These are phyloP conservation scores for Clarias gariepinus DNA, from an alignment of 2,113 vertebrate species.

Conservation along the genomic window DNA sequence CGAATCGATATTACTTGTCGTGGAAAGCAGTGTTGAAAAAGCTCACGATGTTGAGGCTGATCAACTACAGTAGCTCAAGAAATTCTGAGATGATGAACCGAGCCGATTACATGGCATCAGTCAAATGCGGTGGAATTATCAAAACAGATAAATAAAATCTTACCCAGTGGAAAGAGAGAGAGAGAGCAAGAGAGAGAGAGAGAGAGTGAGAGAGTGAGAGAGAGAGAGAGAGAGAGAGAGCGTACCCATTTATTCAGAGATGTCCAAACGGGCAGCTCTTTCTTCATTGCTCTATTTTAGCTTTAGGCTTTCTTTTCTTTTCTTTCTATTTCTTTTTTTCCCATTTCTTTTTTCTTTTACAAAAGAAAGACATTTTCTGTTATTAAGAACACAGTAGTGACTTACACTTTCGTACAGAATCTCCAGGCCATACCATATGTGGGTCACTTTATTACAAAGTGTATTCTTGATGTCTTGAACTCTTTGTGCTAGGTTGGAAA, in stretches of 20 bases:
- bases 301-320: conserved; percentile 13
- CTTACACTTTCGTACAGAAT: conserved; percentile 5
- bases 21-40: not conserved
- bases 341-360: not conserved
- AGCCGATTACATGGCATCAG: conserved; percentile 3
- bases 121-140: conserved; percentile 25
- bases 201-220: not conserved
- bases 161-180: not conserved
- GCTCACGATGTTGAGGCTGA: not conserved
- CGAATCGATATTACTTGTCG: not conserved
- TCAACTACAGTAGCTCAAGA: not conserved
- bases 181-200: not conserved
- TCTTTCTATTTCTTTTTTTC: not conserved
- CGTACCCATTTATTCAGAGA: conserved; percentile 26
- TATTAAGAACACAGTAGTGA: conserved; percentile 20
- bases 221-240: not conserved
- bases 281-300: conserved; percentile 11
- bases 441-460: conserved; percentile 22
- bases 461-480: not conserved
- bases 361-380: conserved; percentile 28
- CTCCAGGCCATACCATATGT: conserved; percentile 4
- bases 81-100: conserved; percentile 16
- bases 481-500: not conserved
- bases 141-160: conserved; percentile 28
- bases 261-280: conserved; percentile 11